These are phyloP conservation scores for Helleia helle DNA, from an alignment of 2,888 invertebrate species.

Conservation along the genomic window DNA sequence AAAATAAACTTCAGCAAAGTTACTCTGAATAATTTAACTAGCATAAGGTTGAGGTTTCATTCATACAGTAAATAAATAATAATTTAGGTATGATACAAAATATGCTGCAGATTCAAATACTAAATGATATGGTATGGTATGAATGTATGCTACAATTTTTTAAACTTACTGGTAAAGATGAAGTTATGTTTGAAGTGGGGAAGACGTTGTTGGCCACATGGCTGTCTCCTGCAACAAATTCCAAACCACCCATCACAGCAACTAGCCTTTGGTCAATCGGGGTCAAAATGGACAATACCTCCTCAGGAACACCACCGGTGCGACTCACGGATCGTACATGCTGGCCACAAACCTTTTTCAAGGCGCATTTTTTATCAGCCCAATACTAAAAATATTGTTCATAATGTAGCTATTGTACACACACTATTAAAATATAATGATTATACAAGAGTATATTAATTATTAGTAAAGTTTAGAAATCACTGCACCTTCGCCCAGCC, in stretches of 20 bases:
- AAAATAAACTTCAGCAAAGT: no score
- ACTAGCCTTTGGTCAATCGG: constrained; percentile 4
- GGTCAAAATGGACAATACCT: neutral
- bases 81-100: no score
- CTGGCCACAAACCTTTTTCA: constrained; percentile 4
- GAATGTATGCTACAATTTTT: no score
- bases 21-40: no score
- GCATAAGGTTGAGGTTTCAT: no score
- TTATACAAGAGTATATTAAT: neutral
- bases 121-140: no score
- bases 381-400: constrained; percentile 5
- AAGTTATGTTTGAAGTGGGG: no score
- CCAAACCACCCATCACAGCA: neutral
- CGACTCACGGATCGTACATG: neutral
- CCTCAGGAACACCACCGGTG: constrained; percentile 8
- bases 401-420: no score
- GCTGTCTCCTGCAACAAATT: constrained; percentile 4
- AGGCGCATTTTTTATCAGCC: constrained; percentile 6
- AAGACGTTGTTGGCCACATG: neutral
- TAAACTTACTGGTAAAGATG: no score
- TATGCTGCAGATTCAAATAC: no score
- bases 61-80: no score
- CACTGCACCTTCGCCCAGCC: constrained; percentile 7
- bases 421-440: neutral
- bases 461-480: no score